Base-by-base conservation (phyloP, 1,140 invertebrate species). In the Dinothrombium tinctorium region DNA sequence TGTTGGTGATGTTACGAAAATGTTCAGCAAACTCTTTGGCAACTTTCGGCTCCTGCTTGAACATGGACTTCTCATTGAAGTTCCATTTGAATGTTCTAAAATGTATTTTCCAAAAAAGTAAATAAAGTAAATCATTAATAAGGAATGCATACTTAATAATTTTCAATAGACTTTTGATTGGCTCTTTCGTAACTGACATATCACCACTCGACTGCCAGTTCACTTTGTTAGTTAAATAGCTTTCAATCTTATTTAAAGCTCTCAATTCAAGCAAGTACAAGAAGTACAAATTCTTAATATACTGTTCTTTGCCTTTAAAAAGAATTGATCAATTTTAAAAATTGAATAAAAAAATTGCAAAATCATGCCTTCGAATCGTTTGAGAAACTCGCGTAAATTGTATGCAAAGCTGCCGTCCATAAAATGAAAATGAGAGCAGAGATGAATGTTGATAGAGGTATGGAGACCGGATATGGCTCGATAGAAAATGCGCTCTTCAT, bases 401-500 rank as follows among this genome's bases (percentile, higher is more conserved):
- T 32, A 40, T 15, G 20, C 28, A 37, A 48, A 49, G 24, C 31
- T 44, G 26, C 40, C 40, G 22, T 48, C 44, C 48, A 35, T 26
- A 4, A 26, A 49, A 9, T 41, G 68, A 64, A 82, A 94, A 48
- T 86, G 76, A 9, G 83, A 71, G 54, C 71, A 83, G 11, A 96
- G 62, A 61, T 96, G 90, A 47, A 95, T 81, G 57, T 92, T 99
- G 41, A 99, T 99, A 53, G 89, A 95, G 0, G 81, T 69, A 61
- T 99, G 94, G 12, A 99, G 63, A 3, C 94, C 94, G 21, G 92
- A 98, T 47, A 99, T 72, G 17, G 84, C 73, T 55, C 90, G 69
- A 57, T 94, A 96, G 60, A 98, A 99, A 2, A 75, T 81, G 51
- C 89, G 61, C 58, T 98, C 94, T 51, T 99, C 94, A 47, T 96